These are phyloP conservation scores for Cryptotermes secundus DNA, from an alignment of 1,140 invertebrate species.

Conservation along the genomic window DNA sequence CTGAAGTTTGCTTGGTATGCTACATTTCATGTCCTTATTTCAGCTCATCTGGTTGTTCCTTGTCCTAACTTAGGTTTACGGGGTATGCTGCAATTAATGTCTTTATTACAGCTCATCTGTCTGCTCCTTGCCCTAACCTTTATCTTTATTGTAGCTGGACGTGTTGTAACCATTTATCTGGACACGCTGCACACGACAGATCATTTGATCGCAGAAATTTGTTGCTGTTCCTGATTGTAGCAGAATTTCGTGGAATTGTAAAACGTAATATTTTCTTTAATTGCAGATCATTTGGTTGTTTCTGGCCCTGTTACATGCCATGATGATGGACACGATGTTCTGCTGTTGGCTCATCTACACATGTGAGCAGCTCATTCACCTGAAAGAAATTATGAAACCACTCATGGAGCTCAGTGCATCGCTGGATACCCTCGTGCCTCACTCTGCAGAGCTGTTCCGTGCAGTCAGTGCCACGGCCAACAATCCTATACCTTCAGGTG, in stretches of 20 bases:
- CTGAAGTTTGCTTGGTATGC: too few species aligned
- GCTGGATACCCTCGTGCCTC: slow-evolving; percentile 74
- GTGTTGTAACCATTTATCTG: too few species aligned
- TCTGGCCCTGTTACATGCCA: slow-evolving; percentile 68
- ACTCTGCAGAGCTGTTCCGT: slow-evolving; percentile 73
- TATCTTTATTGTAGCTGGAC: too few species aligned
- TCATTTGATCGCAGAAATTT: too few species aligned
- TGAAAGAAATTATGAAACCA: slow-evolving; percentile 81
- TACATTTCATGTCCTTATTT: too few species aligned
- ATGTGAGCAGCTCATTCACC: slow-evolving; percentile 78
- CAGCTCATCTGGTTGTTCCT: too few species aligned
- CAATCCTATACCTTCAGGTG: neutral
- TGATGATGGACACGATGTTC: slow-evolving; percentile 73
- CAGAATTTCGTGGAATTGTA: neutral
- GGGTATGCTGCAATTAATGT: too few species aligned
- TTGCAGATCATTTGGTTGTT: slow-evolving; percentile 69
- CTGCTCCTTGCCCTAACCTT: too few species aligned
- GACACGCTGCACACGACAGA: too few species aligned
- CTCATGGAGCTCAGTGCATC: slow-evolving; percentile 80
- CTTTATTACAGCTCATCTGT: too few species aligned
- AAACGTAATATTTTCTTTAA: neutral
- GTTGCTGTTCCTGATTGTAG: too few species aligned
- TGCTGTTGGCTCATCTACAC: slow-evolving; percentile 81
- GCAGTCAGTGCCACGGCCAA: slow-evolving; percentile 41
- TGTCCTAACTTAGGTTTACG: too few species aligned